A percentile compares a stretch with the other conserved stretches of the same genome.
phyloP scores from a whole-genome alignment of 2,888 invertebrate species.

The Malacosoma neustria region DNA sequence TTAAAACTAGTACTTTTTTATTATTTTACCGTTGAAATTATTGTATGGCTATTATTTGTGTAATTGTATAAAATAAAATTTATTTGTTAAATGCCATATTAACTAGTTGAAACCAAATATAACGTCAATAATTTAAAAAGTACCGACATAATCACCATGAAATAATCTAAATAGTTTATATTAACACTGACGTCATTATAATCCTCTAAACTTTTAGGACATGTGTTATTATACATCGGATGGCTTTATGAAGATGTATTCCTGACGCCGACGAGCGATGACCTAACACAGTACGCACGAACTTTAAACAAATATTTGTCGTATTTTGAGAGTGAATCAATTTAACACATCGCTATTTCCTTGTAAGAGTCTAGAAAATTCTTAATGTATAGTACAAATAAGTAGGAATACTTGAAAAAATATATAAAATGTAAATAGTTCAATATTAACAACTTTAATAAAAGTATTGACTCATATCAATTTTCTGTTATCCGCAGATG shows the following conservation, averaged over 20 bases:
- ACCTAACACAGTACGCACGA: conserved; percentile 17
- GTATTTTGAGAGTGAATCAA: conserved; percentile 1
- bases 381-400: too few relatives aligned
- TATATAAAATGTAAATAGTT: too few relatives aligned
- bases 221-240: background rate
- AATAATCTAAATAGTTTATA: background rate
- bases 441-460: too few relatives aligned
- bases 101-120: too few relatives aligned
- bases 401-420: too few relatives aligned
- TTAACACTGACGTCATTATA: background rate
- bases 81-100: too few relatives aligned
- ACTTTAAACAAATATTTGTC: conserved; percentile 13
- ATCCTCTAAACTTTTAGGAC: background rate
- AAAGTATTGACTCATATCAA: too few relatives aligned
- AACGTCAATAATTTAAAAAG: too few relatives aligned
- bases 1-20: too few relatives aligned
- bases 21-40: too few relatives aligned
- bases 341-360: conserved; percentile 16
- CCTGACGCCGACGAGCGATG: conserved; percentile 27
- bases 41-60: too few relatives aligned
- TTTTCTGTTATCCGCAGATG: conserved; percentile 77
- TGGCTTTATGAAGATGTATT: conserved; percentile 15
- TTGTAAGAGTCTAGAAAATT: conserved; percentile 5
- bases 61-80: too few relatives aligned
- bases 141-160: background rate